Conservation (phyloP, 2,113 vertebrate species). For the Rutilus rutilus region DNA sequence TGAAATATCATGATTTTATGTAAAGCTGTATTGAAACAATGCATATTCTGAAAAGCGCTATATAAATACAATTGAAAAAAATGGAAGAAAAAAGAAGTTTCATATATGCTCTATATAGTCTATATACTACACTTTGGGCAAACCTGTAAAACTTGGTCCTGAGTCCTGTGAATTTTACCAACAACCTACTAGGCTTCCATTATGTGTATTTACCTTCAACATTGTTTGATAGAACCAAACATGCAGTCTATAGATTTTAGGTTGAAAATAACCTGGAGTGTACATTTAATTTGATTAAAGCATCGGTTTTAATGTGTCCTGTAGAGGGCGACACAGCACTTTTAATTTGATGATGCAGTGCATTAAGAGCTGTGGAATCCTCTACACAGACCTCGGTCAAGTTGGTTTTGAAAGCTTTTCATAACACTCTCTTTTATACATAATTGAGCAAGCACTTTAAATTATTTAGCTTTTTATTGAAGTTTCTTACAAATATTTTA, state of each 20-base stretch:
- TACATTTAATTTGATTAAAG: neutral
- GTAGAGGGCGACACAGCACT: constrained; percentile 40
- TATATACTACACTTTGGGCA: neutral
- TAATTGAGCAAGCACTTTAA: neutral
- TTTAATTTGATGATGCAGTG: neutral
- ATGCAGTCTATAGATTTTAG: neutral
- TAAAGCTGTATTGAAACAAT: neutral
- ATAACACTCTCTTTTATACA: neutral
- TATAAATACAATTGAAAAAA: neutral
- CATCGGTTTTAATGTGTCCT: constrained; percentile 23
- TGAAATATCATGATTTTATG: neutral
- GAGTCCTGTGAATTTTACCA: no score
- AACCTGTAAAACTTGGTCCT: no score
- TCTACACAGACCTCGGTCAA: neutral
- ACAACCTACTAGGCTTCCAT: neutral
- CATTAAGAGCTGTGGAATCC: neutral
- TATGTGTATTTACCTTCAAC: neutral
- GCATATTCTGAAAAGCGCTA: neutral
- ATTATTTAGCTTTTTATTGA: neutral
- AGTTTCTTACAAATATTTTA: neutral
- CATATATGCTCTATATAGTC: neutral
- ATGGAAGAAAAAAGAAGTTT: neutral
- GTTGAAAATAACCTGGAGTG: neutral
- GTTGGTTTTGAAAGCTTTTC: neutral
- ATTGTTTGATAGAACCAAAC: neutral